These are phyloP conservation scores for Zaprionus capensis DNA, from an alignment of 1,140 invertebrate species.

Conservation along the genomic window DNA sequence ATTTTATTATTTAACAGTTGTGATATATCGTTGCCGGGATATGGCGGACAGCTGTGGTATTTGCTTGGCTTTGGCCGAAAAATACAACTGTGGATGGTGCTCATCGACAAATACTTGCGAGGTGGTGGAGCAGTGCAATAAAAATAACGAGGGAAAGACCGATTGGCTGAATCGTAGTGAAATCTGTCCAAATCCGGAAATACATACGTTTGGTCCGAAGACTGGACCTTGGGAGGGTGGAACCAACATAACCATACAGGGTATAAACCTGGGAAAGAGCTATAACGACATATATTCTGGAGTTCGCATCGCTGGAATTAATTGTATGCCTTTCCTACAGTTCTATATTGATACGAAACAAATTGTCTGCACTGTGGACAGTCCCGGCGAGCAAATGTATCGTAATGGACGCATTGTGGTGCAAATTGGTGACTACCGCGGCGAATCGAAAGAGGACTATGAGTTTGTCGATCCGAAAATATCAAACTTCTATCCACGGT, in stretches of 20 bases:
- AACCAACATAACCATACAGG: constrained; percentile 97
- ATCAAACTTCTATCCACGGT: constrained; percentile 92
- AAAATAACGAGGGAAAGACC: constrained; percentile 87
- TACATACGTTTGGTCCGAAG: constrained; percentile 91
- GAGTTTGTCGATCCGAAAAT: constrained; percentile 95
- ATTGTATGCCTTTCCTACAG: constrained; percentile 93
- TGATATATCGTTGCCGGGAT: constrained; percentile 95
- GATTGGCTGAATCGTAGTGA: constrained; percentile 95
- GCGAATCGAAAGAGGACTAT: constrained; percentile 92
- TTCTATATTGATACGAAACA: constrained; percentile 94
- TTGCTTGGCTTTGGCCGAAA: constrained; percentile 94
- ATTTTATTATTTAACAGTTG: constrained; percentile 85
- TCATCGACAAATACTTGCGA: constrained; percentile 95
- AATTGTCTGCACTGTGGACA: constrained; percentile 95
- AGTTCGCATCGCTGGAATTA: constrained; percentile 94
- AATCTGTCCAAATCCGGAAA: constrained; percentile 96
- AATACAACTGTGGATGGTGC: constrained; percentile 97
- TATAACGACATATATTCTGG: constrained; percentile 96
- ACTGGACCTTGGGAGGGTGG: constrained; percentile 96
- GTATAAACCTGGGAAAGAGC: constrained; percentile 98
- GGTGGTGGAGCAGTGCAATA: constrained; percentile 94
- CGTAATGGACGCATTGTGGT: constrained; percentile 94
- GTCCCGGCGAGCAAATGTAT: constrained; percentile 90
- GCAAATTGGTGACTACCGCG: constrained; percentile 94
- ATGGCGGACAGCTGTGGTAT: constrained; percentile 99